Evolutionary conservation across 2,797 vertebrate species (phyloP).

Genomic region (Catostomus latipinnis): DNA sequence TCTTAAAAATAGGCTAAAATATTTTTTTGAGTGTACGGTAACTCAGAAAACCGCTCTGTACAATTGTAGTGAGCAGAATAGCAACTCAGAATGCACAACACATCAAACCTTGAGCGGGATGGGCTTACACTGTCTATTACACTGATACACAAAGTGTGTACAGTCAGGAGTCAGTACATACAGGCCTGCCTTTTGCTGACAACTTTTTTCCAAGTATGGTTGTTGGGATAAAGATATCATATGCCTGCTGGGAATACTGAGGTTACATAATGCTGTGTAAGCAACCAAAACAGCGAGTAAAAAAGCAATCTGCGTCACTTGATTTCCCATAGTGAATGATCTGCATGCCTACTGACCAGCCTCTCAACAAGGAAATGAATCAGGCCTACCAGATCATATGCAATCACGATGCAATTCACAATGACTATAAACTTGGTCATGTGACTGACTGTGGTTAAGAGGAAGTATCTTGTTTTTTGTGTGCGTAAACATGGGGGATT

Average conservation of each 20-base stretch:
- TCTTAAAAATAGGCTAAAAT: too few species aligned
- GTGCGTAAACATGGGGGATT: too few species aligned
- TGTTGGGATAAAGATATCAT: conserved; percentile 43
- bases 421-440: conserved; percentile 27
- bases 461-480: conserved; percentile 47
- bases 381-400: conserved; percentile 29
- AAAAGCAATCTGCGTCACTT: conserved; percentile 36
- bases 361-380: conserved; percentile 44
- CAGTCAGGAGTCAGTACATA: conserved; percentile 26
- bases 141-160: neutral
- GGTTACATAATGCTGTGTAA: conserved; percentile 39
- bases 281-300: conserved; percentile 39
- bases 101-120: neutral
- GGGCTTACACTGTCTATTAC: neutral
- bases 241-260: conserved; percentile 41
- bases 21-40: too few species aligned
- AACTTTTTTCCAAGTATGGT: conserved; percentile 21
- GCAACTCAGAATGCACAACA: neutral
- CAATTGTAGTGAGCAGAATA: neutral
- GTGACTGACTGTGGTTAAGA: conserved; percentile 15
- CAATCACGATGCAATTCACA: conserved; percentile 37
- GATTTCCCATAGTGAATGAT: conserved; percentile 1
- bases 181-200: conserved; percentile 36
- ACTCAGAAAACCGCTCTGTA: neutral
- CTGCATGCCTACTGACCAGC: conserved; percentile 3